Percentiles rank a stretch among this genome's conserved stretches.
Conservation (phyloP, 2,113 vertebrate species). For the Ceyx cyanopectus region DNA sequence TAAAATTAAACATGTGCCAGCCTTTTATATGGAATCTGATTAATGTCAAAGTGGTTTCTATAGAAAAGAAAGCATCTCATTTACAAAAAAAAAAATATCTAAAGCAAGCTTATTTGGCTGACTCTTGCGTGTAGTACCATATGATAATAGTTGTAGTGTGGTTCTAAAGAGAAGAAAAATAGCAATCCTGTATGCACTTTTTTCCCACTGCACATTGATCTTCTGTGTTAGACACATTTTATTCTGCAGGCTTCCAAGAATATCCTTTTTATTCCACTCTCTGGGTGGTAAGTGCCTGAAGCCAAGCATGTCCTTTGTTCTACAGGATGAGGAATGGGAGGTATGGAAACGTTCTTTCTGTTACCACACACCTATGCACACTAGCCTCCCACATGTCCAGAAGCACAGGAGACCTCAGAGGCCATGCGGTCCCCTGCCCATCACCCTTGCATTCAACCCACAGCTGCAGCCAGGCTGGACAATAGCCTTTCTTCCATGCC, state of each 20-base stretch:
- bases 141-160: not conserved
- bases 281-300: not conserved
- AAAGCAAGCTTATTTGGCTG: not conserved
- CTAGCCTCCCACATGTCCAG: fast-evolving
- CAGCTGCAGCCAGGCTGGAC: not conserved
- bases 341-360: not conserved
- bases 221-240: not conserved
- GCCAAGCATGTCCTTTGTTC: not conserved
- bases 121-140: not conserved
- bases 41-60: not conserved
- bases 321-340: not conserved
- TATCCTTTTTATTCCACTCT: not conserved
- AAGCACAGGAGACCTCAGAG: fast-evolving
- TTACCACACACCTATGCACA: not conserved
- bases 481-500: not conserved
- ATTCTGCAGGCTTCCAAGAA: not conserved
- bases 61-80: not conserved
- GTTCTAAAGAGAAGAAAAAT: not conserved
- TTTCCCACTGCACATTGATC: not conserved
- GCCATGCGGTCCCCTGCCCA: not conserved
- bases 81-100: not conserved
- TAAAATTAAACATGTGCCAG: not conserved
- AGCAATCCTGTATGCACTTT: not conserved
- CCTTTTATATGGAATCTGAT: not conserved
- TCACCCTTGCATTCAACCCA: not conserved